Percentiles rank a stretch among this genome's conserved stretches.
Conservation (phyloP, 2,888 invertebrate species). For the Spicauda simplicius region DNA sequence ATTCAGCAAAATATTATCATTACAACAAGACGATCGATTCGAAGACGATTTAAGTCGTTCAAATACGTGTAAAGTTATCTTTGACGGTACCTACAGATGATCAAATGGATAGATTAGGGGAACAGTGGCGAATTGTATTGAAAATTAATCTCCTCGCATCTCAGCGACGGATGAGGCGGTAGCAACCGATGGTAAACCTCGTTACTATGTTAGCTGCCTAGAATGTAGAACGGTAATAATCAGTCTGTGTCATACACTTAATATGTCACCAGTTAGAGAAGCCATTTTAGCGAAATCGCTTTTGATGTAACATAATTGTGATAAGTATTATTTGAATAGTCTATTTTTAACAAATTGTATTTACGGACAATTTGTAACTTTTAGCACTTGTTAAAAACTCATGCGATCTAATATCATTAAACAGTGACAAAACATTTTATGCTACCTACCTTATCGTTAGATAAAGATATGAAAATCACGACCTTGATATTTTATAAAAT, state of each 20-base stretch:
- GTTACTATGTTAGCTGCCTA: background rate
- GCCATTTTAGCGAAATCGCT: background rate
- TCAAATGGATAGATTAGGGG: background rate
- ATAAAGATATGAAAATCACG: too few relatives aligned
- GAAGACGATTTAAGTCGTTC: background rate
- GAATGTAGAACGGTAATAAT: background rate
- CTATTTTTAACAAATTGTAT: too few relatives aligned
- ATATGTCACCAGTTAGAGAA: background rate
- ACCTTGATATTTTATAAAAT: background rate
- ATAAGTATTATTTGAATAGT: too few relatives aligned
- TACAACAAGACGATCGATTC: too few relatives aligned
- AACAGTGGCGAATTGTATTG: slow-evolving; percentile 3
- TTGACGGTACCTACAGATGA: background rate
- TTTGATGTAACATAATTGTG: too few relatives aligned
- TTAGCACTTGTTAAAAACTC: too few relatives aligned
- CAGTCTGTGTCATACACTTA: background rate
- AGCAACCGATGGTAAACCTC: background rate
- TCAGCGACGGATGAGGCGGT: background rate
- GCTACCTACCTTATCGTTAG: too few relatives aligned
- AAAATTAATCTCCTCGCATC: background rate
- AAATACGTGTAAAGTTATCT: background rate
- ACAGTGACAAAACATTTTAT: too few relatives aligned
- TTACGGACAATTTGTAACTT: too few relatives aligned
- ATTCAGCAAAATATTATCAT: too few relatives aligned
- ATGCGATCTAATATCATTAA: too few relatives aligned